These are phyloP conservation scores for Nothobranchius furzeri DNA, from an alignment of 2,113 vertebrate species.

Conservation along the genomic window DNA sequence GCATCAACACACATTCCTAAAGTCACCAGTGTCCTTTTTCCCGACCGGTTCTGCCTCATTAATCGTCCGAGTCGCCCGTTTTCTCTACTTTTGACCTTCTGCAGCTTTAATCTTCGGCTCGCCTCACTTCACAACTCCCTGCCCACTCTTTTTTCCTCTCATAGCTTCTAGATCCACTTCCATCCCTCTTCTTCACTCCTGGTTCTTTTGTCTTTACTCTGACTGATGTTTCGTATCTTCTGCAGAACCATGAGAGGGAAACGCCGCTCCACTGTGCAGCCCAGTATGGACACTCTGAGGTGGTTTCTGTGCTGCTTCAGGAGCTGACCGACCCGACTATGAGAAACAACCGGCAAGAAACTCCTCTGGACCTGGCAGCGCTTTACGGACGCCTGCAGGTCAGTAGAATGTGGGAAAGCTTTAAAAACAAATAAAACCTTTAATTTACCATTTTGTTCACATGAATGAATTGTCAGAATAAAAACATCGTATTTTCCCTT, in stretches of 20 bases:
- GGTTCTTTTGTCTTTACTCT: background rate
- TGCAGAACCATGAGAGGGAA: conserved; percentile 94
- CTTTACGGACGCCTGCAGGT: conserved; percentile 90
- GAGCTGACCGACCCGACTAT: conserved; percentile 94
- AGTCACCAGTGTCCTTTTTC: background rate
- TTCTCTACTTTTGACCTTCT: conserved; percentile 1
- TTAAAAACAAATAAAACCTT: too few relatives aligned
- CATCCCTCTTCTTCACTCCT: too few relatives aligned
- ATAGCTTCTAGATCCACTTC: conserved; percentile 14
- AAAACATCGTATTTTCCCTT: too few relatives aligned
- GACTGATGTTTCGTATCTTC: conserved; percentile 1
- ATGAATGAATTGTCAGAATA: too few relatives aligned
- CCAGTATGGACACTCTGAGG: conserved; percentile 95
- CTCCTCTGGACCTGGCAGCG: conserved; percentile 92
- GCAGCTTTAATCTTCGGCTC: background rate
- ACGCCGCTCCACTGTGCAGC: conserved; percentile 94
- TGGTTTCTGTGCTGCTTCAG: conserved; percentile 90
- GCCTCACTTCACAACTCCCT: background rate
- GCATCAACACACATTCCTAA: background rate
- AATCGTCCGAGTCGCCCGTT: background rate
- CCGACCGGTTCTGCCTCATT: background rate
- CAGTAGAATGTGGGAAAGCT: background rate
- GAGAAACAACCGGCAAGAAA: conserved; percentile 92
- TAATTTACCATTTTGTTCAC: too few relatives aligned
- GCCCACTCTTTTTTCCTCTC: conserved; percentile 16